Base-by-base conservation (phyloP, 2,113 vertebrate species). In the Lipophrys pholis region DNA sequence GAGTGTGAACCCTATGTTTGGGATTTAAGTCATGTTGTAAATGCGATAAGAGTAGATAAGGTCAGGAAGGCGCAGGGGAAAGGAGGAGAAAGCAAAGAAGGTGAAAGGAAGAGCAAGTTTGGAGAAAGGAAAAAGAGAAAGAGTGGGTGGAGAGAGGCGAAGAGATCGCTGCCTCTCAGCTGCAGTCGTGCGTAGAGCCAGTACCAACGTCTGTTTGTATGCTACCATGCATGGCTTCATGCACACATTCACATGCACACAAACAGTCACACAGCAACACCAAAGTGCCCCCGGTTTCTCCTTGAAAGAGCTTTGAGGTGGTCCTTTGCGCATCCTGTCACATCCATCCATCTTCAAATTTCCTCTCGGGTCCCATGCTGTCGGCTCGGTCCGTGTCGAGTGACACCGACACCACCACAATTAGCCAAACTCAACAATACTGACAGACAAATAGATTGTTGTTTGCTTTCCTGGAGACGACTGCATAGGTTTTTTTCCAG, bases 111-210 rank as follows among this genome's bases (percentile, higher is more conserved):
- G 71, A 80, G 62, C 70, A 16, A 46, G 63, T 30, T 30, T 65
- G 56, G 52, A 69, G 76, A 78, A 17, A 50, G 70, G 70, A 67
- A 46, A 70, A 57, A 17, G 66, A 66, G 49, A 81, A 52, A 48
- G 41, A 80, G 78, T 72, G 51, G 83, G 76, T 80, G 72, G 76
- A 72, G 56, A 59, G 78, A 77, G 63, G 84, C 60, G 87, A 59
- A 80, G 85, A 91, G 38, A 86, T 81, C 86, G 10, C 43, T 56
- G 63, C 73, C 69, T 82, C 77, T 84, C 77, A 86, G 82, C 53
- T 49, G 77, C 83, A 83, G 69, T 83, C 39, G 76, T 68, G 84
- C 87, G 51, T 79, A 38, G 73, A 85, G 70, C 57, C 16, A 7
- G 56, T 30, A 41, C 73, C 81, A 80, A 78, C 66, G 40, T 66